Evolutionary conservation across 2,797 vertebrate species (phyloP).

Genomic region (Pitangus sulphuratus): DNA sequence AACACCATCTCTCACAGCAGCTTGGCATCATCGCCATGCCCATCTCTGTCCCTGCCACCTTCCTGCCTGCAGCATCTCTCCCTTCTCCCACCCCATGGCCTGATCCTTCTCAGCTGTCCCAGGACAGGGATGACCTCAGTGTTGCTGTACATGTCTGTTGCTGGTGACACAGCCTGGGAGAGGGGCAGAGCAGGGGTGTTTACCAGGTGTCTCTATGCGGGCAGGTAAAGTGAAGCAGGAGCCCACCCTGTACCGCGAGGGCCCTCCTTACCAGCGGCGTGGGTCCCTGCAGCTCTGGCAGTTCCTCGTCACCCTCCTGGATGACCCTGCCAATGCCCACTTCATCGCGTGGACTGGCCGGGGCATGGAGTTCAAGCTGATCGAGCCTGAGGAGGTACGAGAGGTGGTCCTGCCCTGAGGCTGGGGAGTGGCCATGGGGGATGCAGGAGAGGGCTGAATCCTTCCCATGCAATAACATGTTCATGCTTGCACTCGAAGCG

Average conservation of each 20-base stretch:
- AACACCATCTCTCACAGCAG: accelerated
- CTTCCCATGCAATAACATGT: accelerated
- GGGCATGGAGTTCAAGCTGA: conserved; percentile 98
- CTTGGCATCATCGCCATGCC: accelerated
- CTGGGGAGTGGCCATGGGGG: neutral
- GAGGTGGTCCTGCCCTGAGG: neutral
- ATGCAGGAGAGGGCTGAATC: neutral
- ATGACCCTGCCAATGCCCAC: conserved; percentile 92
- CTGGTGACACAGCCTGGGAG: accelerated
- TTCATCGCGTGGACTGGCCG: conserved; percentile 97
- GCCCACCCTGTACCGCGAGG: conserved; percentile 87
- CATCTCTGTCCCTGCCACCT: neutral
- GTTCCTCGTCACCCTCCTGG: conserved; percentile 92
- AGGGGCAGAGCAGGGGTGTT: accelerated
- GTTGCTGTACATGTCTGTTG: accelerated
- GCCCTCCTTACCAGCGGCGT: conserved; percentile 91
- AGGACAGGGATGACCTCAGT: accelerated
- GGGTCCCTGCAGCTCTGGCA: conserved; percentile 97
- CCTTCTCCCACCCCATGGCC: neutral
- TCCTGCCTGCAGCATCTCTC: neutral
- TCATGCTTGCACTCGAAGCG: accelerated
- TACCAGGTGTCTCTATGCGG: neutral
- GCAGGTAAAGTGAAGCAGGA: conserved; percentile 82
- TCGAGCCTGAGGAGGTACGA: conserved; percentile 92
- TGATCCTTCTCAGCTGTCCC: neutral